Evolutionary conservation across 2,888 invertebrate genomes (phyloP), one percentile per base, ranked within the genome.

Genomic region (Agriopis aurantiaria): DNA sequence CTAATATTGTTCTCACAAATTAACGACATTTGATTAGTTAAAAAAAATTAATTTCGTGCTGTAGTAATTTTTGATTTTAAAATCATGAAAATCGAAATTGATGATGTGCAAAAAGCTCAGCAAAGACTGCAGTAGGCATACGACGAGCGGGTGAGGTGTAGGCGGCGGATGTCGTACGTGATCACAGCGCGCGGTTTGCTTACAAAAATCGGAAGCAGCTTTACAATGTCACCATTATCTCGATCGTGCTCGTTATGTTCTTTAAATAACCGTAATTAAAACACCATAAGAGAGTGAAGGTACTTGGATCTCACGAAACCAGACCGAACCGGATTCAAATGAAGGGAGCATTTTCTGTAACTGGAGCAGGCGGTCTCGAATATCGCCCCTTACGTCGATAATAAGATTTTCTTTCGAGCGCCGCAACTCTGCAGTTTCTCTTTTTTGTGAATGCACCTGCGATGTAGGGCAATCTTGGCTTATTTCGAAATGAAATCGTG

Each of bases 361-460:
- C 92, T 93, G 92, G 93, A 93, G 93, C 93, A 92, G 83, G 79
- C 87, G 81, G 84, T 86, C 91, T 93, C 92, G 89, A 90, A 91
- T 93, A 88, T 92, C 92, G 92, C 90, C 91, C 93, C 92, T 91
- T 91, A 89, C 83, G 89, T 88, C 89, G 90, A 91, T 91, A 90
- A 90, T 92, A 92, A 90, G 89, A 91, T 92, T 93, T 93, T 93
- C 91, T 90, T 92, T 90, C 86, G 85, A 87, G 83, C 88, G 81
- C 88, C 84, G 88, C 87, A 87, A 85, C 78, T 82, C 80, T 79
- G 83, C 84, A 87, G 87, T 93, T 93, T 93, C 93, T 93, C 93
- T 93, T 93, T 93, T 43, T 92, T 91, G 89, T 88, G 82, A 86
- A 81, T 88, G 83, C 89, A 92, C 91, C 91, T 91, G 92, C 83